A percentile compares a stretch with the other conserved stretches of the same genome.
phyloP scores from a whole-genome alignment of 2,113 vertebrate genomes.

The Pan troglodytes region NHGRI_mPanTro3-v2.1_pri NC_086016.1:44280001-44280500 shows the following conservation, averaged over 20 bases:
- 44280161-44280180: fast-evolving
- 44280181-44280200: background rate
- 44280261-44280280: background rate
- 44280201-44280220: background rate
- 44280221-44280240: background rate
- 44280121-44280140: background rate
- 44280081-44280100: background rate
- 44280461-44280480: background rate
- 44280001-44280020: background rate
- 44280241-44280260: background rate
- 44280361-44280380: background rate
- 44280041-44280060: background rate
- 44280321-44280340: background rate
- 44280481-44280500: background rate
- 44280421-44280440: background rate
- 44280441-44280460: background rate
- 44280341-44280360: background rate
- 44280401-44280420: background rate
- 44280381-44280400: background rate
- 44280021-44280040: background rate
- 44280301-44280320: background rate
- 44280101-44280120: background rate
- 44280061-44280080: background rate
- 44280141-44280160: background rate
- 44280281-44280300: background rate